Base-by-base conservation (phyloP, 1,140 invertebrate species). In the Aradophagus sp. region DNA sequence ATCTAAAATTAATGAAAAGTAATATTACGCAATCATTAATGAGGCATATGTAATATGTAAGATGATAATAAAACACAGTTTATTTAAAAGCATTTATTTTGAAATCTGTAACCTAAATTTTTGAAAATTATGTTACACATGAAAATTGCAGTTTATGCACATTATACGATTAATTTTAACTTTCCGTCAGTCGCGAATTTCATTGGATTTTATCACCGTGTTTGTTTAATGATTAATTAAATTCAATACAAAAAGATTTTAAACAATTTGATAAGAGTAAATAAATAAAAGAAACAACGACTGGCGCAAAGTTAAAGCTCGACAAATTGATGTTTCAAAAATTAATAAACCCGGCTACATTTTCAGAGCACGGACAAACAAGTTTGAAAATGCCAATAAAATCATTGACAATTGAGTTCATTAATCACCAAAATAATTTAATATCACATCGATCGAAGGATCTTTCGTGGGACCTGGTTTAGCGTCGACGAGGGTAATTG, bases 371-470 rank as follows among this genome's bases (percentile, higher is more conserved):
- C 55, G 59, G 58, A 69, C 36, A 63, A 63, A 61, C 15, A 41
- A 68, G 48, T 68, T 67, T 48, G 55, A 48, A 63, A 36, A 55
- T 63, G 44, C 58, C 29, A 67, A 58, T 45, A 58, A 42, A 55
- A 59, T 77, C 31, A 77, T 74, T 80, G 73, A 80, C 61, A 80
- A 75, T 52, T 70, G 68, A 36, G 20, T 81, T 81, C 78, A 78
- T 81, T 80, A 66, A 78, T 79, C 75, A 78, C 63, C 73, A 82
- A 81, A 80, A 80, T 80, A 82, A 80, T 81, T 82, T 75, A 80
- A 75, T 82, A 79, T 78, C 77, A 82, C 77, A 80, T 81, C 69
- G 75, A 78, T 78, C 56, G 58, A 73, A 67, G 65, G 55, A 73
- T 71, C 41, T 50, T 67, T 58, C 42, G 26, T 55, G 61, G 68